These are phyloP conservation scores for Xestia xanthographa DNA, from an alignment of 2,888 invertebrate genomes.

Conservation along the genomic window DNA sequence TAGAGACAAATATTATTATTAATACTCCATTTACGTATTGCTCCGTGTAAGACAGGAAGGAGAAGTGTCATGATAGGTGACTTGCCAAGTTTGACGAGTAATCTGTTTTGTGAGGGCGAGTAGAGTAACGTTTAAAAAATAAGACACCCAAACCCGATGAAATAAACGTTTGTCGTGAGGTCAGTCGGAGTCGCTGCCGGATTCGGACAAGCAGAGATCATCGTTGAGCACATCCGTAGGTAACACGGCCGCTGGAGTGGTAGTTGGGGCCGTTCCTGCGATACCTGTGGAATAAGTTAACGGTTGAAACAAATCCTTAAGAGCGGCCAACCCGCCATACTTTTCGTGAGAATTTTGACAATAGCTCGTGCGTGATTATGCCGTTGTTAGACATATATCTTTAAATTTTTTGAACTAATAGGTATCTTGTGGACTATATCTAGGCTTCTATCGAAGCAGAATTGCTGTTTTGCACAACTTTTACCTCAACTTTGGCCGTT, in stretches of 20 bases:
- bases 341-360: no score
- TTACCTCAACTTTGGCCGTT: no score
- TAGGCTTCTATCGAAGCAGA: no score
- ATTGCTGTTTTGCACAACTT: no score
- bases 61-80: slow-evolving; percentile 47
- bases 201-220: slow-evolving; percentile 96
- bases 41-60: slow-evolving; percentile 31
- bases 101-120: slow-evolving; percentile 59
- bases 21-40: slow-evolving; percentile 44
- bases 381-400: no score
- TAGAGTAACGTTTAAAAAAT: slow-evolving; percentile 61
- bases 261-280: slow-evolving; percentile 49
- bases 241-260: slow-evolving; percentile 80
- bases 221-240: slow-evolving; percentile 94
- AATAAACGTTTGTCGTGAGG: slow-evolving; percentile 73
- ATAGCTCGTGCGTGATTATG: no score
- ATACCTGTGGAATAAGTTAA: slow-evolving; percentile 68
- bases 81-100: slow-evolving; percentile 68
- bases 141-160: slow-evolving; percentile 69
- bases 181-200: slow-evolving; percentile 95
- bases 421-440: no score
- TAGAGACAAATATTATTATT: not conserved
- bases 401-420: no score
- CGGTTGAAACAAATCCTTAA: no score
- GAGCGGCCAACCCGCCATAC: no score